Evolutionary conservation across 2,888 invertebrate genomes (phyloP).

Genomic region (Orthonevra nobilis): DNA sequence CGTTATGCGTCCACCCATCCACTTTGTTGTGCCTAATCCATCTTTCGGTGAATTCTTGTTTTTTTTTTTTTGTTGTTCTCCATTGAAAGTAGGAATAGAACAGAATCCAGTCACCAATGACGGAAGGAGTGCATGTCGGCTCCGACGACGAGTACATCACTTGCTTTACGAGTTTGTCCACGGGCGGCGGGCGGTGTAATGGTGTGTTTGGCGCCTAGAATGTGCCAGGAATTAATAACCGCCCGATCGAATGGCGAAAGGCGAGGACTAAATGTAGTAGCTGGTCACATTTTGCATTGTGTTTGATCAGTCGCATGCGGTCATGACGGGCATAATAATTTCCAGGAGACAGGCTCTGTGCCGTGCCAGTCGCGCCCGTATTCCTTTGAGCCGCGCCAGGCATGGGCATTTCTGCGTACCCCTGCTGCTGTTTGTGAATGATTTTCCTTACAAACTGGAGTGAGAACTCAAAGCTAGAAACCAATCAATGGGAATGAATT

Average conservation of each 20-base stretch:
- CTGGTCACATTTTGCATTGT: conserved; percentile 62
- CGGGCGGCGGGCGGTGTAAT: conserved; percentile 57
- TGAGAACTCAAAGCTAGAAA: conserved; percentile 42
- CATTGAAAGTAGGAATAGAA: conserved; percentile 66
- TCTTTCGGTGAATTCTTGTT: conserved; percentile 34
- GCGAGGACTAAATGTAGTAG: conserved; percentile 49
- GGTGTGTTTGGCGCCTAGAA: conserved; percentile 68
- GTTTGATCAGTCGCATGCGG: conserved; percentile 67
- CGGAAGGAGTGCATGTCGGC: conserved; percentile 69
- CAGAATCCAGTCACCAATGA: conserved; percentile 70
- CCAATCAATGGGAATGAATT: conserved; percentile 50
- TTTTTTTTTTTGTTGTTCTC: conserved; percentile 21
- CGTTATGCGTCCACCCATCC: conserved; percentile 30
- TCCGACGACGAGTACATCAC: conserved; percentile 20
- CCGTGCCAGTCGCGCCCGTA: conserved; percentile 15
- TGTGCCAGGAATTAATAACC: conserved; percentile 70
- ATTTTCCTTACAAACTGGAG: conserved; percentile 50
- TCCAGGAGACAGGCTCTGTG: conserved; percentile 30
- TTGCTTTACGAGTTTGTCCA: conserved; percentile 50
- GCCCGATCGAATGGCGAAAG: conserved; percentile 63
- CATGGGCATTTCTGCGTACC: conserved; percentile 21
- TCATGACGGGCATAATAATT: conserved; percentile 66
- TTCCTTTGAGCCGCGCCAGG: conserved; percentile 34
- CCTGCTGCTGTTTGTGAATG: conserved; percentile 57
- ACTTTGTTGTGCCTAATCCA: conserved; percentile 48